A percentile compares a stretch with the other conserved stretches of the same genome.
These are phyloP conservation scores for Catharus ustulatus DNA, from an alignment of 2,797 vertebrate species.

Conservation along the genomic window DNA sequence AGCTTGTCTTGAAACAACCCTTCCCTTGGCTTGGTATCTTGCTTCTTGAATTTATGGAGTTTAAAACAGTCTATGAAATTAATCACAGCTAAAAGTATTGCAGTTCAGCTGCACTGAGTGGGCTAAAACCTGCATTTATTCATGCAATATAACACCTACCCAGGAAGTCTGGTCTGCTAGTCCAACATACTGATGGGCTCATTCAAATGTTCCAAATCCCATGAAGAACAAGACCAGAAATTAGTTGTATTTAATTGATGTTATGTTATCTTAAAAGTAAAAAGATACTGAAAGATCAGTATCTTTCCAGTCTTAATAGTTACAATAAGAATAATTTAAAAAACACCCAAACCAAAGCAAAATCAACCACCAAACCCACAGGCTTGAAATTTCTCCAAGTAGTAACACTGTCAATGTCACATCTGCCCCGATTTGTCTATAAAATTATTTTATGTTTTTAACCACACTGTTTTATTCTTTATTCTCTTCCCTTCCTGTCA, in stretches of 20 bases:
- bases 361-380: neutral
- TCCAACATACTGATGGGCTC: neutral
- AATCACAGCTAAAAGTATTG: neutral
- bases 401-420: neutral
- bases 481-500: neutral
- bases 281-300: neutral
- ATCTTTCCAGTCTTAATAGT: neutral
- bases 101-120: neutral
- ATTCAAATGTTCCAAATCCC: neutral
- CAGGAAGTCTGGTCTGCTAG: neutral
- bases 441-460: neutral
- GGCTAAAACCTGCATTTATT: neutral
- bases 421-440: neutral
- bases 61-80: neutral
- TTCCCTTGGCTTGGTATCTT: neutral
- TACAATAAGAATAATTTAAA: neutral
- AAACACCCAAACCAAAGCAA: neutral
- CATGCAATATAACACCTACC: neutral
- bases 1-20: neutral
- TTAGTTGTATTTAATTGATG: neutral
- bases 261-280: neutral
- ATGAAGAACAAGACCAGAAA: neutral
- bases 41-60: neutral
- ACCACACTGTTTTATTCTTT: neutral
- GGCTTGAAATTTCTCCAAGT: neutral